A percentile compares a stretch with the other conserved stretches of the same genome.
Evolutionary conservation across 2,888 invertebrate species (phyloP).

Genomic region (Atherix ibis): DNA sequence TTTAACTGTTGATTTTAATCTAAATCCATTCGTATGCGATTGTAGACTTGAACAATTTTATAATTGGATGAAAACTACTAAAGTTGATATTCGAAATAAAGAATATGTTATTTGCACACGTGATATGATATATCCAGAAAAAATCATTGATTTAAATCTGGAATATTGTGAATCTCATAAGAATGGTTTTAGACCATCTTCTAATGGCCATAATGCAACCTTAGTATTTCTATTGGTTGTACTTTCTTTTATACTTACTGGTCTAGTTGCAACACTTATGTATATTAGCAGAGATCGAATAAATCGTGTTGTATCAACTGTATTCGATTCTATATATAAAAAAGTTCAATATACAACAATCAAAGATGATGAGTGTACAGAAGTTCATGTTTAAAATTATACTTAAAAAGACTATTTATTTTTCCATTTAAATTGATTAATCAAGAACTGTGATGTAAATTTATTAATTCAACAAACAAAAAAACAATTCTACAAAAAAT

Average conservation of each 20-base stretch:
- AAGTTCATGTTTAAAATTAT: slow-evolving; percentile 28
- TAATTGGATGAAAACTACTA: slow-evolving; percentile 45
- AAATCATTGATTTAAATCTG: slow-evolving; percentile 23
- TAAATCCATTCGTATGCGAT: slow-evolving; percentile 56
- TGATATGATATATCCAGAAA: slow-evolving; percentile 17
- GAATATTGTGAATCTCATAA: slow-evolving; percentile 19
- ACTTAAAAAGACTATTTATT: too few relatives aligned
- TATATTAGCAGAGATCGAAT: slow-evolving; percentile 46
- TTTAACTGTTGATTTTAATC: slow-evolving; percentile 44
- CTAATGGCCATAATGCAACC: slow-evolving; percentile 25
- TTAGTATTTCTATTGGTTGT: slow-evolving; percentile 36
- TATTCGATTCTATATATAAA: slow-evolving; percentile 47
- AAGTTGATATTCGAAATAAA: slow-evolving; percentile 41
- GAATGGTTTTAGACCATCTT: slow-evolving; percentile 18
- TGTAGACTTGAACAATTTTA: slow-evolving; percentile 43
- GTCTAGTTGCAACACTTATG: slow-evolving; percentile 39
- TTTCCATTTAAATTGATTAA: too few relatives aligned
- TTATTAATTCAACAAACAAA: too few relatives aligned
- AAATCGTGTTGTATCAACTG: slow-evolving; percentile 40
- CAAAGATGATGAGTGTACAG: slow-evolving; percentile 39
- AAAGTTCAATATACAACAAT: slow-evolving; percentile 62
- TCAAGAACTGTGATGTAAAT: too few relatives aligned
- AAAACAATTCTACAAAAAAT: too few relatives aligned
- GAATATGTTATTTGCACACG: slow-evolving; percentile 38
- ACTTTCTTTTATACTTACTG: slow-evolving; percentile 38